Evolutionary conservation across 2,113 vertebrate species (phyloP).

Genomic region (Gracilinanus agilis): DNA sequence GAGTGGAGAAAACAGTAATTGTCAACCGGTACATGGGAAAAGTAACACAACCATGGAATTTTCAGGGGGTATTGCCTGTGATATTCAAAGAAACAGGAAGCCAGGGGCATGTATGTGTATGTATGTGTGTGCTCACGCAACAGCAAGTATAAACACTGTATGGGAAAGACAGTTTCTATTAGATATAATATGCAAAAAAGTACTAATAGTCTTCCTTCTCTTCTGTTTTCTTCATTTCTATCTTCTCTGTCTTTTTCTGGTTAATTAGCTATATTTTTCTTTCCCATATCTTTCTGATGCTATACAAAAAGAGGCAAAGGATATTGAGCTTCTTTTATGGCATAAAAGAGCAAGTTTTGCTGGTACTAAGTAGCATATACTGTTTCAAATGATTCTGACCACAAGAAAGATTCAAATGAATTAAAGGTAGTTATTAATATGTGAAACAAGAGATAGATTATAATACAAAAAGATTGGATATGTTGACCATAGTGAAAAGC

Average conservation of each 20-base stretch:
- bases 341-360: not conserved
- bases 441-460: not conserved
- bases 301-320: not conserved
- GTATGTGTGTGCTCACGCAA: not conserved
- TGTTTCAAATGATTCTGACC: not conserved
- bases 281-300: not conserved
- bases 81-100: constrained; percentile 68
- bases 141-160: not conserved
- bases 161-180: not conserved
- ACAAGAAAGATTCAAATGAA: not conserved
- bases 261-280: not conserved
- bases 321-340: not conserved
- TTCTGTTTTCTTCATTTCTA: not conserved
- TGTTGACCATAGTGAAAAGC: not conserved
- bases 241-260: not conserved
- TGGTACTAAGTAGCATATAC: not conserved
- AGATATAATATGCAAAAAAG: not conserved
- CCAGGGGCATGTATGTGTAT: not conserved
- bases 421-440: not conserved
- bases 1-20: constrained; percentile 61
- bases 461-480: not conserved
- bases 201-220: not conserved
- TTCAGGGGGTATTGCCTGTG: constrained; percentile 59
- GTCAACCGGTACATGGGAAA: constrained; percentile 76
- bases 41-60: constrained; percentile 60